Evolutionary conservation across 2,113 vertebrate genomes (phyloP).

Genomic region (Herpetotheres cachinnans): DNA sequence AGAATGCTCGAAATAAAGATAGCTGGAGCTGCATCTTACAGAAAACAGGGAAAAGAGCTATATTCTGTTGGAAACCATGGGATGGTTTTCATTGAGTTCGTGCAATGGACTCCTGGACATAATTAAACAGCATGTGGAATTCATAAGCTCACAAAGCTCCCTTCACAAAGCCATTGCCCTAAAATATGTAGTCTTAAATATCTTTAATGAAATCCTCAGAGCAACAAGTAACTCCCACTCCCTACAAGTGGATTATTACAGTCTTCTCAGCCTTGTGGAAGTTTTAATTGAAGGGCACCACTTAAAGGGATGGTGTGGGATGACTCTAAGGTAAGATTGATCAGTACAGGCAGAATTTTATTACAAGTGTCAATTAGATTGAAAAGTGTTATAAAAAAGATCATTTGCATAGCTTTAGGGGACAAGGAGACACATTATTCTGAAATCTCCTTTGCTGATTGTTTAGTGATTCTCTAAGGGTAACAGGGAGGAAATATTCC

Average conservation of each 20-base stretch:
- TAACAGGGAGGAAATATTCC: slow-evolving; percentile 46
- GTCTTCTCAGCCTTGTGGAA: slow-evolving; percentile 39
- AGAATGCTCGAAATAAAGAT: background rate
- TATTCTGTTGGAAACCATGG: background rate
- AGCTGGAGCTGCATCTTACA: background rate
- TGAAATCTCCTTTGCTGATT: slow-evolving; percentile 63
- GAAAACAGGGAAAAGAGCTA: background rate
- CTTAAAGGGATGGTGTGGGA: slow-evolving; percentile 37
- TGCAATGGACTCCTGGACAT: background rate
- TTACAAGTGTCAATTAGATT: slow-evolving; percentile 67
- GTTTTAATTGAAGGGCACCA: slow-evolving; percentile 59
- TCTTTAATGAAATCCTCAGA: slow-evolving; percentile 46
- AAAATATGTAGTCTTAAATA: slow-evolving; percentile 5
- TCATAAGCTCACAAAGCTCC: background rate
- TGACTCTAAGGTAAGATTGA: slow-evolving; percentile 59
- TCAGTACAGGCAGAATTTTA: slow-evolving; percentile 61
- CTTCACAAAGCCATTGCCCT: background rate
- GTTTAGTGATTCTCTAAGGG: slow-evolving; percentile 42
- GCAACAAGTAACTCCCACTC: slow-evolving; percentile 59
- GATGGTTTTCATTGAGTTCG: background rate
- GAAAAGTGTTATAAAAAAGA: slow-evolving; percentile 68
- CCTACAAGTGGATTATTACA: slow-evolving; percentile 52
- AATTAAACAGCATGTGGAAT: slow-evolving; percentile 1
- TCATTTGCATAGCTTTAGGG: slow-evolving; percentile 58
- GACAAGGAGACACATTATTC: slow-evolving; percentile 56